Conservation (phyloP, 2,113 vertebrate genomes). For the Raphicerus campestris region DNA sequence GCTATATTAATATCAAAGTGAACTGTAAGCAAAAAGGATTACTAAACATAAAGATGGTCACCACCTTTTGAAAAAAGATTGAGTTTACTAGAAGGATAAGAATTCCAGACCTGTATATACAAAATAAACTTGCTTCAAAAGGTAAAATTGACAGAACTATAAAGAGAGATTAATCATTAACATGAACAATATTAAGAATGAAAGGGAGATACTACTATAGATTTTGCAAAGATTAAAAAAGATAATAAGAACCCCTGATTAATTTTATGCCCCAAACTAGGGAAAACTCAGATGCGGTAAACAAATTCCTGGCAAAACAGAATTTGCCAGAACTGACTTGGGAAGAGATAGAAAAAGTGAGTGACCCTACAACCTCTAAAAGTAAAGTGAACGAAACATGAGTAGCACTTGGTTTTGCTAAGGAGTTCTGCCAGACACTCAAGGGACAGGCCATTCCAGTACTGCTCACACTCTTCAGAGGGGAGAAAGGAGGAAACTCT, state of each 20-base stretch:
- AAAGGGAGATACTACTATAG: neutral
- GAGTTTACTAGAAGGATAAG: neutral
- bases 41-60: neutral
- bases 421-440: neutral
- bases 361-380: neutral
- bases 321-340: neutral
- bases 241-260: neutral
- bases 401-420: neutral
- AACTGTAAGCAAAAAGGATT: neutral
- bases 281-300: neutral
- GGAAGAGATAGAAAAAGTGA: neutral
- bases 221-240: neutral
- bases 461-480: neutral
- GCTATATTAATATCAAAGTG: neutral
- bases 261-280: neutral
- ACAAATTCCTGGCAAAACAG: neutral
- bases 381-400: neutral
- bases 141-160: neutral
- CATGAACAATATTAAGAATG: neutral
- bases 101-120: neutral
- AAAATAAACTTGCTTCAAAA: slow-evolving; percentile 19
- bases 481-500: neutral
- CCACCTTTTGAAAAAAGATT: neutral
- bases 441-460: neutral
- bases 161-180: neutral